These are phyloP conservation scores for Myoxocephalus aenaeus DNA, from an alignment of 2,797 vertebrate genomes.

Conservation along the genomic window DNA sequence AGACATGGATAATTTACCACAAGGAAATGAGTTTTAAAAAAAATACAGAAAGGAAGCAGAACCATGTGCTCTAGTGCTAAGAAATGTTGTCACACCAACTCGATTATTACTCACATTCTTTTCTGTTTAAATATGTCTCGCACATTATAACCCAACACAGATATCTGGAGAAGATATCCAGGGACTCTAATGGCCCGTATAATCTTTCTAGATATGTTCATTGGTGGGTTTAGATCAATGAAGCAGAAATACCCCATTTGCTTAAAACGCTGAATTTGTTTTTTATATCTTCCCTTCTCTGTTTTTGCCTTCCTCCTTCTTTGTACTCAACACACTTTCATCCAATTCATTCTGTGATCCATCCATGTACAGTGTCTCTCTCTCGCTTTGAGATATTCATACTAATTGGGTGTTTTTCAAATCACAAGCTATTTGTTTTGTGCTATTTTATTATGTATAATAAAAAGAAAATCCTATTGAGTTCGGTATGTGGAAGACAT, in stretches of 20 bases:
- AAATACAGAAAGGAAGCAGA: constrained; percentile 20
- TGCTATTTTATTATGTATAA: background rate
- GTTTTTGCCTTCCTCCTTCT: constrained; percentile 13
- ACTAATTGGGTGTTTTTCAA: background rate
- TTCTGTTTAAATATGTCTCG: background rate
- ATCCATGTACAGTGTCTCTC: background rate
- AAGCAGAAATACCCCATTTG: background rate
- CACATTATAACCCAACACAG: background rate
- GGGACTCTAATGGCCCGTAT: background rate
- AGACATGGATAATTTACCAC: constrained; percentile 1
- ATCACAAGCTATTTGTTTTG: background rate
- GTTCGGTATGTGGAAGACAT: background rate
- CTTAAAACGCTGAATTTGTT: background rate
- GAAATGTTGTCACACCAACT: background rate
- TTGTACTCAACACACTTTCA: background rate
- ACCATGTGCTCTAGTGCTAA: background rate
- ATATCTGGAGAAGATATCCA: background rate
- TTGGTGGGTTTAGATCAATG: background rate
- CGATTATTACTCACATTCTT: constrained; percentile 1
- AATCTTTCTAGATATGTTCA: background rate
- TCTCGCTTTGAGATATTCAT: background rate
- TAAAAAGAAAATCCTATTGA: background rate
- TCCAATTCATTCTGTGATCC: background rate
- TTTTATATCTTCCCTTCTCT: constrained; percentile 3
- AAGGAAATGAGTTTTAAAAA: background rate